These are phyloP conservation scores for Rhincodon typus DNA, from an alignment of 2,797 vertebrate species.

Conservation along the genomic window DNA sequence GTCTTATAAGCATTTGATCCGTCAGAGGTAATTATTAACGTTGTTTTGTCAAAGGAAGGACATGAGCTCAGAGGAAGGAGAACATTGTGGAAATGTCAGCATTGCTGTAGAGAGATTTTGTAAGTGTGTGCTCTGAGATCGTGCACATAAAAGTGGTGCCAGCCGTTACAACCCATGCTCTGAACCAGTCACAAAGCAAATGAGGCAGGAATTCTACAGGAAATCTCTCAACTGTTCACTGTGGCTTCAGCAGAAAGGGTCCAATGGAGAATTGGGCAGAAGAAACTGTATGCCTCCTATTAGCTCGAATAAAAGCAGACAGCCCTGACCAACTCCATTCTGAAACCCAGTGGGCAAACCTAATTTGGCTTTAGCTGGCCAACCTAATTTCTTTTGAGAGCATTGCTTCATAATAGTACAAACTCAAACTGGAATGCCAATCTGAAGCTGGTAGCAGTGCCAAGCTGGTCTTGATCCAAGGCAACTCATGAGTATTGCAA, in stretches of 20 bases:
- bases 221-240: not conserved
- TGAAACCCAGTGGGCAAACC: not conserved
- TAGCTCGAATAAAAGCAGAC: not conserved
- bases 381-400: not conserved
- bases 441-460: not conserved
- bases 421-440: not conserved
- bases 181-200: not conserved
- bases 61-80: not conserved
- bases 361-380: not conserved
- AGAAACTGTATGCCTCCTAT: not conserved
- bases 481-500: not conserved
- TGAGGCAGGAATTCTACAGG: not conserved
- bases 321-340: not conserved
- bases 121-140: not conserved
- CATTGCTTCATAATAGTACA: not conserved
- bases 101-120: not conserved
- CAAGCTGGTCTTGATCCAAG: not conserved
- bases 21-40: not conserved
- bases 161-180: not conserved
- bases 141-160: not conserved
- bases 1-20: not conserved
- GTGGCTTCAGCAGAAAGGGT: too few species aligned
- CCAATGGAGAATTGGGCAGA: not conserved
- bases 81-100: not conserved
- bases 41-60: not conserved